Base-by-base conservation (phyloP, 2,113 vertebrate species). In the Corythoichthys intestinalis region DNA sequence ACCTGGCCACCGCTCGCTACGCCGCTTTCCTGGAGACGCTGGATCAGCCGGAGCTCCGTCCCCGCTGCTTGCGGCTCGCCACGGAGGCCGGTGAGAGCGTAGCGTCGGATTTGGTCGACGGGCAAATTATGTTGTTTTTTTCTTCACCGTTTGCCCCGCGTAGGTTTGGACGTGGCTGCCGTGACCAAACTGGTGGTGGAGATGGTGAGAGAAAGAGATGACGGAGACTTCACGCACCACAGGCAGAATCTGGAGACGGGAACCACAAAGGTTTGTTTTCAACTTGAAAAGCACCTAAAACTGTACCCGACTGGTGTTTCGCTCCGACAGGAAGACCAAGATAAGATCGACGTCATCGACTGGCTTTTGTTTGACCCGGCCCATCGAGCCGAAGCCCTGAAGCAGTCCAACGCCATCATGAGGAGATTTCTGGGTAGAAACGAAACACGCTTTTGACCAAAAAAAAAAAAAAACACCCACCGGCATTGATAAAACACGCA, bases 371-470 rank as follows among this genome's bases (percentile, higher is more conserved):
- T 96, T 76, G 94, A 98, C 87, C 93, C 95, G 41, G 91, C 94
- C 58, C 96, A 99, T 82, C 94, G 96, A 50, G 93, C 96, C 0
- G 97, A 99, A 86, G 93, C 96, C 57, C 90, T 99, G 3, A 98
- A 96, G 73, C 97, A 99, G 87, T 98, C 96, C 92, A 99, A 99
- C 73, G 96, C 94, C 52, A 99, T 99, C 86, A 99, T 99, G 94
- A 95, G 97, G 86, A 98, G 93, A 79, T 98, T 99, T 75, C 88
- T 99, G 79, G 96, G 97, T 98, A 93, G 11, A 56, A 56, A 57
- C 20, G 20, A 28, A 28, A 28, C 1, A 47, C 7, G 46, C 46
- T 11, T 5, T 8, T 12, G 7, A 47, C 7, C 20, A 1, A 11
- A 14, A 15, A 52, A 11, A 13, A 8, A 1, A 11, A 14, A 15